A percentile compares a stretch with the other conserved stretches of the same genome.
Evolutionary conservation across 2,113 vertebrate genomes (phyloP).

Genomic region (Ceuthmochares aereus): DNA sequence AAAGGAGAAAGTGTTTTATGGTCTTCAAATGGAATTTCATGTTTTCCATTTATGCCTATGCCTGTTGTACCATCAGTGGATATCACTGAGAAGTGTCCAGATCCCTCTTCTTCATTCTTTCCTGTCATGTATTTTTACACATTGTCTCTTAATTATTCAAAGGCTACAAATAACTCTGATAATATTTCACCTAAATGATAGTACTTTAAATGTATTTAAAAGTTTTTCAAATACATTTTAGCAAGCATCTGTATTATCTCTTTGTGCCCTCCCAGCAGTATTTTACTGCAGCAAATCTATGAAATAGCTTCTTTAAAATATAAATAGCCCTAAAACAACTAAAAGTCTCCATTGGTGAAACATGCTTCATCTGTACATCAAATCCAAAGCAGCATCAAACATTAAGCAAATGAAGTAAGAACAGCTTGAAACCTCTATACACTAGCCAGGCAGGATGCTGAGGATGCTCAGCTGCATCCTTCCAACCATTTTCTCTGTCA

Average conservation of each 20-base stretch:
- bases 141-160: not conserved
- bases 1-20: not conserved
- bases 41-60: not conserved
- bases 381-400: not conserved
- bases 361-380: not conserved
- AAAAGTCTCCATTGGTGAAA: not conserved
- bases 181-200: not conserved
- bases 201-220: not conserved
- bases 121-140: not conserved
- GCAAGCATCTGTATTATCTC: not conserved
- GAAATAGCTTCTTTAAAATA: not conserved
- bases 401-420: not conserved
- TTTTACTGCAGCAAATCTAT: not conserved
- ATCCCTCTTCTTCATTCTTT: not conserved
- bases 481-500: not conserved
- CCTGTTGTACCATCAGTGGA: not conserved
- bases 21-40: not conserved
- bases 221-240: conserved; percentile 5
- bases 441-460: not conserved
- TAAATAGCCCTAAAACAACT: not conserved
- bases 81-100: not conserved
- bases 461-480: not conserved
- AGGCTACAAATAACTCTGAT: not conserved
- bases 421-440: not conserved
- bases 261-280: not conserved